Conservation (phyloP, 1,140 invertebrate genomes). For the Geopemphigus sp. region DNA sequence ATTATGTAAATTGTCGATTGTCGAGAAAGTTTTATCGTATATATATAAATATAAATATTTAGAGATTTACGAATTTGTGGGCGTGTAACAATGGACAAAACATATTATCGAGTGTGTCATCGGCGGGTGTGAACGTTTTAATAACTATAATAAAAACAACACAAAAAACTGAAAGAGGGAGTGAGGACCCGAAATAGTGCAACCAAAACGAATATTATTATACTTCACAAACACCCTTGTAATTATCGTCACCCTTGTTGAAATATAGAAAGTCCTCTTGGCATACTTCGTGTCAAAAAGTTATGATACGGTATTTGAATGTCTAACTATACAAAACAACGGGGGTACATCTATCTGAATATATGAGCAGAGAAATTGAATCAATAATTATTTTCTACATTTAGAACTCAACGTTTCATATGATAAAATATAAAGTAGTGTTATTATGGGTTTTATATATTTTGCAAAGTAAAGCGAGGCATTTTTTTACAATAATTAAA, state of each 20-base stretch:
- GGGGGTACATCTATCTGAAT: conserved; percentile 11
- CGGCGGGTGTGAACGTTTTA: conserved; percentile 37
- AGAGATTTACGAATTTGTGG: conserved; percentile 11
- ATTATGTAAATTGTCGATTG: not conserved
- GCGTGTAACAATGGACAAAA: conserved; percentile 29
- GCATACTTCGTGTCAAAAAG: conserved; percentile 33
- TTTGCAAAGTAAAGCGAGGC: too few species aligned
- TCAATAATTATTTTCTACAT: conserved; percentile 10
- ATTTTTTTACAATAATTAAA: too few species aligned
- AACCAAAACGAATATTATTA: conserved; percentile 45
- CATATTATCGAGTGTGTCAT: conserved; percentile 41
- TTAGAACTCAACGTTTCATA: not conserved
- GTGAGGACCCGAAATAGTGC: conserved; percentile 28
- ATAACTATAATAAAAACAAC: conserved; percentile 45
- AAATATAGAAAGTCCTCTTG: conserved; percentile 32
- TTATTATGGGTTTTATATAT: not conserved
- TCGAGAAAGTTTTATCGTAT: not conserved
- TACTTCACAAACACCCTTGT: conserved; percentile 43
- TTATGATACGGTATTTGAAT: conserved; percentile 47
- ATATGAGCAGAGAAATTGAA: not conserved
- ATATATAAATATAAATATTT: too few species aligned
- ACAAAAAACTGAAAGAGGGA: conserved; percentile 32
- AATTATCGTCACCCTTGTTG: conserved; percentile 46
- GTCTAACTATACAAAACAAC: not conserved
- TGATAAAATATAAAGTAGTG: not conserved